Conservation (phyloP, 1,140 invertebrate species). For the Lepidurus apus region DNA sequence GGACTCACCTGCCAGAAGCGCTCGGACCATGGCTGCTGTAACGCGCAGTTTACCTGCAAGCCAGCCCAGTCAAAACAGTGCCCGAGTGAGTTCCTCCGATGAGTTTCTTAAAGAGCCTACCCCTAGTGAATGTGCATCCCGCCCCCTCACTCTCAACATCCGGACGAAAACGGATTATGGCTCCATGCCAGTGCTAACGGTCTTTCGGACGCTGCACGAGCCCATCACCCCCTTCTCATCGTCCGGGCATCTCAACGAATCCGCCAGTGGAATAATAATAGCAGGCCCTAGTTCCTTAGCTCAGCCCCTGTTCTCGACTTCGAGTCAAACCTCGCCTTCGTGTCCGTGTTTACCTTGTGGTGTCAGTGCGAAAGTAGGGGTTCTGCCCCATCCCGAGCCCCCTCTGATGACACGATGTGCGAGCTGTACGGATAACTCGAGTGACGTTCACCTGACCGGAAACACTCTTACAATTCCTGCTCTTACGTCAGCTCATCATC, state of each 20-base stretch:
- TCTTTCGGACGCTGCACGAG: not conserved
- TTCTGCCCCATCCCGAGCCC: not conserved
- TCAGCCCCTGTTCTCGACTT: not conserved
- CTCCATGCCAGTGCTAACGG: not conserved
- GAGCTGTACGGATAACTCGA: not conserved
- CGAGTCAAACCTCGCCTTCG: not conserved
- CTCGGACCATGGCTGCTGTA: too few relatives aligned
- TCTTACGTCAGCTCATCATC: not conserved
- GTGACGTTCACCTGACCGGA: not conserved
- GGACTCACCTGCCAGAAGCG: too few relatives aligned
- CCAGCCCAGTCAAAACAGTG: too few relatives aligned
- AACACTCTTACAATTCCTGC: not conserved
- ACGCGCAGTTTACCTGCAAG: too few relatives aligned
- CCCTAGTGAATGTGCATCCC: not conserved
- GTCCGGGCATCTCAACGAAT: not conserved
- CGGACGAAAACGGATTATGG: constrained; percentile 14
- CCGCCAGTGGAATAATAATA: not conserved
- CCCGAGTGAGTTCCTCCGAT: too few relatives aligned
- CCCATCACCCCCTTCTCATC: not conserved
- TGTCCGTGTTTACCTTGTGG: not conserved
- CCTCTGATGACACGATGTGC: not conserved
- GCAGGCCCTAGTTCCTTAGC: not conserved
- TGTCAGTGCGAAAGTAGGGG: not conserved
- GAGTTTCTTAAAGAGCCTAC: not conserved
- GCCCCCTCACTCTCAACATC: constrained; percentile 8